Conservation (phyloP, 2,888 invertebrate species). For the Chymomyza amoena region DNA sequence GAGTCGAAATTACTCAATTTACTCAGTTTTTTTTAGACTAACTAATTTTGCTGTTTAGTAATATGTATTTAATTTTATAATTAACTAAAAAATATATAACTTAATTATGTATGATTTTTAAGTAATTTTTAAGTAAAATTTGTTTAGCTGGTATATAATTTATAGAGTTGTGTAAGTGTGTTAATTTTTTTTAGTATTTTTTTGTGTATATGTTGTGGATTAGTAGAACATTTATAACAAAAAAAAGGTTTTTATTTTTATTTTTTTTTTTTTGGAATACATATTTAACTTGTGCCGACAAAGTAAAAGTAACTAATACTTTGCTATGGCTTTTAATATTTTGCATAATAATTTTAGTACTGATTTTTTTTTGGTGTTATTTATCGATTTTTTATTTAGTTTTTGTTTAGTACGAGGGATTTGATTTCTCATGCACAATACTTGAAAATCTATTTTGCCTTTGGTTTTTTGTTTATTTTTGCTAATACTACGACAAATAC, state of each 20-base stretch:
- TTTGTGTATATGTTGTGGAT: not conserved
- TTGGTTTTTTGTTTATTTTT: conserved; percentile 37
- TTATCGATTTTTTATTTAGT: conserved; percentile 61
- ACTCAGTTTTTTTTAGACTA: not conserved
- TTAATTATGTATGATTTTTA: conserved; percentile 3
- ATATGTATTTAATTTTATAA: conserved; percentile 2
- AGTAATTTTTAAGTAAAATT: not conserved
- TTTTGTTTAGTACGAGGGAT: conserved; percentile 77
- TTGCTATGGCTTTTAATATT: conserved; percentile 21
- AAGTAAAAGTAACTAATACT: conserved; percentile 13
- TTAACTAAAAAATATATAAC: conserved; percentile 3
- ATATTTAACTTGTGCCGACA: conserved; percentile 6
- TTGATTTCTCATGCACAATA: conserved; percentile 78
- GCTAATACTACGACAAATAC: conserved; percentile 43
- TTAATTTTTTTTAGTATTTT: not conserved
- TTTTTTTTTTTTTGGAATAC: not conserved
- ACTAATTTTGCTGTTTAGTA: not conserved
- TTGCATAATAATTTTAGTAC: conserved; percentile 26
- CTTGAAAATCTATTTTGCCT: conserved; percentile 75
- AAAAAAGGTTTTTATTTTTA: not conserved
- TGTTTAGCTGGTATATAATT: not conserved
- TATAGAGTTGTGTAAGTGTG: too few species aligned
- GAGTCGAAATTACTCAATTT: not conserved
- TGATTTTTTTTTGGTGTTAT: conserved; percentile 2
- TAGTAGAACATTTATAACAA: not conserved